Evolutionary conservation across 2,888 invertebrate species (phyloP).

Genomic region (Conomelus anceps): DNA sequence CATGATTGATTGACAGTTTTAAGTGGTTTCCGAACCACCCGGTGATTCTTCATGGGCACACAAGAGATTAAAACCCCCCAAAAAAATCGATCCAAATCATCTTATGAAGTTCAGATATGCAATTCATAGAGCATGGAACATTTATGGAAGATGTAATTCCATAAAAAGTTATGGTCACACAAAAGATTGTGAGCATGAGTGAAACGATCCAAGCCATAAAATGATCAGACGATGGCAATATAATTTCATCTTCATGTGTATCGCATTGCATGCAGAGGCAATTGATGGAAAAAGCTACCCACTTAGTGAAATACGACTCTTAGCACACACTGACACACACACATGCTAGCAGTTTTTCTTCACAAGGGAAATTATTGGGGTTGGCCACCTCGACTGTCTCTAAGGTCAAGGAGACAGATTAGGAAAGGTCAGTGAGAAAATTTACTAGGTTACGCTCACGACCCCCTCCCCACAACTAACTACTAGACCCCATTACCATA

Average conservation of each 20-base stretch:
- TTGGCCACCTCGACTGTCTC: too few relatives aligned
- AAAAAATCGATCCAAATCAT: too few relatives aligned
- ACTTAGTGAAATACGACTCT: not conserved
- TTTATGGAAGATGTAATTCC: too few relatives aligned
- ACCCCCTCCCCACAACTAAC: not conserved
- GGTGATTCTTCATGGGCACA: too few relatives aligned
- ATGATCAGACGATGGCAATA: not conserved
- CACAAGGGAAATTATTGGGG: not conserved
- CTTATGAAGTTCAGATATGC: too few relatives aligned
- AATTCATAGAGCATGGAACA: too few relatives aligned
- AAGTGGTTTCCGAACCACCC: too few relatives aligned
- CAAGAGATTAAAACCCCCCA: too few relatives aligned
- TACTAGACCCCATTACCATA: not conserved
- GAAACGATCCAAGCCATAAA: not conserved
- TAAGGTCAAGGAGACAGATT: not conserved
- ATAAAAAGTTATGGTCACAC: too few relatives aligned
- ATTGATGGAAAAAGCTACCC: not conserved
- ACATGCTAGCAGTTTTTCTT: not conserved
- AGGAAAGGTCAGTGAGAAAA: not conserved
- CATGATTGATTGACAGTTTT: too few relatives aligned
- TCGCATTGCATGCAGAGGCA: not conserved
- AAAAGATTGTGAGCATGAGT: too few relatives aligned
- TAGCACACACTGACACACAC: not conserved
- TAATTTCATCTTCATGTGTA: not conserved
- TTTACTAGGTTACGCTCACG: not conserved